Percentiles rank a stretch among this genome's conserved stretches.
These are phyloP conservation scores for Dynastes maya DNA, from an alignment of 2,888 invertebrate genomes.

Conservation along the genomic window DNA sequence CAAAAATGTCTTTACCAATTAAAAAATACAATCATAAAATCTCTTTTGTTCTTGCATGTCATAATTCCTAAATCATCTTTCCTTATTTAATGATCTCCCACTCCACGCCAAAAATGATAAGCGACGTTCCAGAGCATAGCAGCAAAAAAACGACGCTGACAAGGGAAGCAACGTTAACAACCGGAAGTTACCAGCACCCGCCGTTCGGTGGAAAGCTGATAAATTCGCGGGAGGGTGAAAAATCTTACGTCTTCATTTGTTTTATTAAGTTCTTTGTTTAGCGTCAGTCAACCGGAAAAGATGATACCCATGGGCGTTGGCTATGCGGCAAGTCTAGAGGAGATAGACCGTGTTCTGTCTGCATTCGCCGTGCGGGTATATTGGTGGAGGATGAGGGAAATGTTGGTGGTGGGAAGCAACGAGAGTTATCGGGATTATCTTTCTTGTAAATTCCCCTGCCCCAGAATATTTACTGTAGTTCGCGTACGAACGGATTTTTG, in stretches of 20 bases:
- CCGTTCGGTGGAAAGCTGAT: conserved; percentile 6
- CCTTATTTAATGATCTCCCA: too few species aligned
- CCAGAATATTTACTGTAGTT: too few species aligned
- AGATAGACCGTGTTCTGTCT: not conserved
- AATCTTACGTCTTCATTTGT: conserved; percentile 33
- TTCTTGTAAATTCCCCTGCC: not conserved
- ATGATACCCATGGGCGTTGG: conserved; percentile 9
- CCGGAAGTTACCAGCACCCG: not conserved
- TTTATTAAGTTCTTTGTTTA: conserved; percentile 37
- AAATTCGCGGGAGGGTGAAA: conserved; percentile 24
- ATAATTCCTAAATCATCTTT: too few species aligned
- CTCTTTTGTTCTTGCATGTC: too few species aligned
- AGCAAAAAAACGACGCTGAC: too few species aligned
- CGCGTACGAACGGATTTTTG: not conserved
- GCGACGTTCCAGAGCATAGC: too few species aligned
- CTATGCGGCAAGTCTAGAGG: not conserved
- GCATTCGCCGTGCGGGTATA: too few species aligned
- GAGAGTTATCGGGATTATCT: conserved; percentile 1
- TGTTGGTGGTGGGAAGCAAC: not conserved
- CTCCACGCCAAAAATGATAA: too few species aligned
- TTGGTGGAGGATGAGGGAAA: not conserved
- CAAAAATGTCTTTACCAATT: too few species aligned
- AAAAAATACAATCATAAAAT: too few species aligned
- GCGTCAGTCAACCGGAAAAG: conserved; percentile 28
- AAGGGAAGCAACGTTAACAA: not conserved